Evolutionary conservation across 1,140 invertebrate genomes (phyloP), one percentile per base, ranked within the genome.

Genomic region (Drosophila lacertosa): DNA sequence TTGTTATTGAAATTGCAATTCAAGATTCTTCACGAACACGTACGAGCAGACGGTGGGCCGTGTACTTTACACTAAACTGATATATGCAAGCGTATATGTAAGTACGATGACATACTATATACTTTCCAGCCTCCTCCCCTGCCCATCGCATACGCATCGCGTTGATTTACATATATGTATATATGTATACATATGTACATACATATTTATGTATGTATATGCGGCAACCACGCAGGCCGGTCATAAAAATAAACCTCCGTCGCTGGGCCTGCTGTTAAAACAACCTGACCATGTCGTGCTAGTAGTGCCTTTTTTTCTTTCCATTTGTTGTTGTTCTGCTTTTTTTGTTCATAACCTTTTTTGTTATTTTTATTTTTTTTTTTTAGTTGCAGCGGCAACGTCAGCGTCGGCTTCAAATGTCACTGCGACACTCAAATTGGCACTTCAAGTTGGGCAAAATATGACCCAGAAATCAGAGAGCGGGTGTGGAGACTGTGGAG

Each of bases 1-100:
- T 86, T 64, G 80, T 84, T 84, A 84, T 84, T 84, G 80, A 86
- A 84, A 86, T 84, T 84, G 80, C 81, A 84, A 84, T 84, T 80
- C 77, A 84, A 84, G 80, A 84, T 84, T 86, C 81, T 72, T 86
- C 80, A 84, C 80, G 80, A 80, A 77, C 80, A 73, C 72, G 74
- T 66, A 55, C 70, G 48, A 15, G 18, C 32, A 50, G 32, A 24
- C 9, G 10, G 22, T 44, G 18, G 18, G 44, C 24, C 13, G 39
- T 32, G 29, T 48, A 29, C 24, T 35, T 24, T 35, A 20, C 33
- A 33, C 35, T 33, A 10, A 15, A 40, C 20, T 10, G 20, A 16
- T 11, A 50, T 32, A 33, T 33, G 26, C 26, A 33, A 10, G 5
- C 15, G 6, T 35, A 35, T 51, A n/a, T n/a, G 42, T 24, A 53